A percentile compares a stretch with the other conserved stretches of the same genome.
Conservation (phyloP, 2,888 invertebrate genomes). For the Drosophila lutescens region DNA sequence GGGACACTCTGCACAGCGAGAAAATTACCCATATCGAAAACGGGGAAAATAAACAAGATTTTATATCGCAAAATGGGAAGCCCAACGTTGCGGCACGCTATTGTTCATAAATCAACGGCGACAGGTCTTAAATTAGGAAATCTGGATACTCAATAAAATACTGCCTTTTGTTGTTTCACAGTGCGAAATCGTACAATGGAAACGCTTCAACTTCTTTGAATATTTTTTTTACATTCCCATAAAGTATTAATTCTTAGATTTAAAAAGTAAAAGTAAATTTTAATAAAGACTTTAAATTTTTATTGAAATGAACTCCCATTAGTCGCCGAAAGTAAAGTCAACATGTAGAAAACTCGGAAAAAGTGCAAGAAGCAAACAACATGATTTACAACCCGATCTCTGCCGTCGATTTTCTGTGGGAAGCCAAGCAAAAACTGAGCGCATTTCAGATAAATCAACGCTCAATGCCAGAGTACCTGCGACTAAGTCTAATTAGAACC, state of each 20-base stretch:
- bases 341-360: background rate
- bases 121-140: conserved; percentile 15
- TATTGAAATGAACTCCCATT: no score
- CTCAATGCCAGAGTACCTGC: conserved; percentile 66
- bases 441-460: conserved; percentile 71
- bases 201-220: background rate
- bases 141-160: conserved; percentile 22
- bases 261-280: no score
- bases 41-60: background rate
- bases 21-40: conserved; percentile 1
- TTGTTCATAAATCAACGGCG: conserved; percentile 6
- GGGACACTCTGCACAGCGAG: background rate
- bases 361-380: conserved; percentile 10
- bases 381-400: conserved; percentile 18
- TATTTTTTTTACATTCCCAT: background rate
- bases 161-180: conserved; percentile 8
- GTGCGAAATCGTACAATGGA: conserved; percentile 1
- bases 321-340: no score
- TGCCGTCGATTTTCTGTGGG: conserved; percentile 56
- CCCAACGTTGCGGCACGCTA: background rate
- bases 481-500: conserved; percentile 73
- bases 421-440: conserved; percentile 51
- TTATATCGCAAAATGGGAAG: background rate
- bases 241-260: no score
- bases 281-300: no score